Evolutionary conservation across 2,113 vertebrate species (phyloP).

Genomic region (Bagarius yarrelli): DNA sequence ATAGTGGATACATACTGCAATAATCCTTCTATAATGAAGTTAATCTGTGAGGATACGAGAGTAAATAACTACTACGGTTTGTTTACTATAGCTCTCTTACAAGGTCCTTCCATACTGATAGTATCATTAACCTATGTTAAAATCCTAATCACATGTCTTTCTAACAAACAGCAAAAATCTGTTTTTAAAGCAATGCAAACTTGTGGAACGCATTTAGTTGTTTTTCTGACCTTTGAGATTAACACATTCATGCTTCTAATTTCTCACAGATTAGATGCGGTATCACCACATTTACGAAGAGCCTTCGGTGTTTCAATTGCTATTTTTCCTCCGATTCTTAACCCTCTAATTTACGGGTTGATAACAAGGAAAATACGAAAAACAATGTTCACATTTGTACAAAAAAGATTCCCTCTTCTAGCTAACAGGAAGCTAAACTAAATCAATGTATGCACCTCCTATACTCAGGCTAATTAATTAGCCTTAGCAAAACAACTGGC

Average conservation of each 20-base stretch:
- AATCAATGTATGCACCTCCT: too few relatives aligned
- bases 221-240: background rate
- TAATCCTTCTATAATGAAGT: conserved; percentile 8
- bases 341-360: background rate
- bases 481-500: too few relatives aligned
- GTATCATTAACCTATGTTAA: background rate
- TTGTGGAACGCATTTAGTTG: background rate
- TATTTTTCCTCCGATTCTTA: background rate
- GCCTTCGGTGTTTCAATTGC: background rate
- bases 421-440: background rate
- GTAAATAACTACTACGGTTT: background rate
- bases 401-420: background rate
- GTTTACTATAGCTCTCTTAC: background rate
- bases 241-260: background rate
- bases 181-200: conserved; percentile 8
- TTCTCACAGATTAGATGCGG: background rate
- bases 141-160: background rate
- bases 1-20: background rate
- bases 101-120: background rate
- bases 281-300: background rate
- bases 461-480: too few relatives aligned
- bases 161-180: background rate
- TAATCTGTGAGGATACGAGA: conserved; percentile 3
- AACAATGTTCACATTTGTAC: background rate
- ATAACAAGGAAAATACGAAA: conserved; percentile 7